A percentile compares a stretch with the other conserved stretches of the same genome.
Evolutionary conservation across 2,888 invertebrate genomes (phyloP).

Genomic region (Papilio elwesi): DNA sequence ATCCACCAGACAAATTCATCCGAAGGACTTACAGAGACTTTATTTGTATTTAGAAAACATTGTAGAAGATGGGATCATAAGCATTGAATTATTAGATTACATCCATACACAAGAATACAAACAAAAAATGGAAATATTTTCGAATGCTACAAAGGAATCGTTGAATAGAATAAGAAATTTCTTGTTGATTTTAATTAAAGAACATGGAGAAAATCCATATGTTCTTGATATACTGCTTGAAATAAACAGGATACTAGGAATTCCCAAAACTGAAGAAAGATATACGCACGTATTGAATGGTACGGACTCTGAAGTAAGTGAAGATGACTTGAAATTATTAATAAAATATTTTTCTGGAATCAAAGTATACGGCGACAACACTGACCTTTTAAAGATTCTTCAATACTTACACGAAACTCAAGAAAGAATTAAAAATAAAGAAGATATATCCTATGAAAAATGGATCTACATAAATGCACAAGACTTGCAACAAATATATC

Average conservation of each 20-base stretch:
- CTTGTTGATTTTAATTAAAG: slow-evolving; percentile 19
- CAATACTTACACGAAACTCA: slow-evolving; percentile 6
- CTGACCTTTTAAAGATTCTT: slow-evolving; percentile 18
- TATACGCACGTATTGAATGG: background rate
- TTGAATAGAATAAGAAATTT: slow-evolving; percentile 32
- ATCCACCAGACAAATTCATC: background rate
- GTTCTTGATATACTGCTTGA: slow-evolving; percentile 11
- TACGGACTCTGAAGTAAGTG: slow-evolving; percentile 1
- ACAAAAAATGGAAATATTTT: background rate
- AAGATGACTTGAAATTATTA: slow-evolving; percentile 29
- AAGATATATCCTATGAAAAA: background rate
- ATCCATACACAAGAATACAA: background rate
- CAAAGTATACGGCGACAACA: background rate
- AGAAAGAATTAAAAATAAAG: slow-evolving; percentile 10
- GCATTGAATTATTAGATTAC: slow-evolving; percentile 15
- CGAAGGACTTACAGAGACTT: slow-evolving; percentile 7
- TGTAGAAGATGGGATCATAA: background rate
- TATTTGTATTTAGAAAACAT: slow-evolving; percentile 18
- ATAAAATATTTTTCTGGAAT: slow-evolving; percentile 13
- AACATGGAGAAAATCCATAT: slow-evolving; percentile 20
- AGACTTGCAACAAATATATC: slow-evolving; percentile 21
- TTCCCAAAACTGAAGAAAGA: slow-evolving; percentile 10
- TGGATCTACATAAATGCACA: background rate
- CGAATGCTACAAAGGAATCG: background rate
- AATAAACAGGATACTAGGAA: slow-evolving; percentile 24